A percentile compares a stretch with the other conserved stretches of the same genome.
phyloP scores from a whole-genome alignment of 2,888 invertebrate species.

The Gryllus longicercus region DNA sequence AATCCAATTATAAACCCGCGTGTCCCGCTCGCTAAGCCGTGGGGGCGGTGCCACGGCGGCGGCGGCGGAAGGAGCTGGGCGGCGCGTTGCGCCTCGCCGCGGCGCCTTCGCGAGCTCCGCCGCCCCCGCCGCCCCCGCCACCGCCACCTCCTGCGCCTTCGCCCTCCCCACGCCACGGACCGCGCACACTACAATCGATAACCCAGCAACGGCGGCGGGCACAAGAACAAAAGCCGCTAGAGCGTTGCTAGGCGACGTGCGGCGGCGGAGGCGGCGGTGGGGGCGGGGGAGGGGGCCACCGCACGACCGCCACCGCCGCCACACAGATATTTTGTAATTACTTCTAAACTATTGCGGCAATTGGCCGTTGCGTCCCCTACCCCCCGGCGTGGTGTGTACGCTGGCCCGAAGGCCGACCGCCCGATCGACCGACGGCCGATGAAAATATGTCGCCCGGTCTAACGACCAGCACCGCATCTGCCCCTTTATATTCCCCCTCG shows the following conservation, averaged over 20 bases:
- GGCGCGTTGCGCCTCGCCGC: background rate
- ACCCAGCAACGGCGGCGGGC: background rate
- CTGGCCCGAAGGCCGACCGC: no score
- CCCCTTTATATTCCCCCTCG: no score
- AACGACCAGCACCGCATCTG: no score
- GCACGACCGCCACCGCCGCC: no score
- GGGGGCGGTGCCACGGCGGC: background rate
- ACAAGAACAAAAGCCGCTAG: slow-evolving; percentile 10
- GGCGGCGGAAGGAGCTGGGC: background rate
- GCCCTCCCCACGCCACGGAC: background rate
- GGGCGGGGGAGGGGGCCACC: background rate
- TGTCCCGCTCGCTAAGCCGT: background rate
- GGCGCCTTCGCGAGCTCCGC: background rate
- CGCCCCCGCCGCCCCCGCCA: background rate
- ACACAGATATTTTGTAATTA: no score
- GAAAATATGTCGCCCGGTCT: no score
- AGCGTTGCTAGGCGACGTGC: background rate
- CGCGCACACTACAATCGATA: background rate
- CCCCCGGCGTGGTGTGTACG: no score
- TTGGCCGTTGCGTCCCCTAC: no score
- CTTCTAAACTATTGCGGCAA: no score
- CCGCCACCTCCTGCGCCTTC: background rate
- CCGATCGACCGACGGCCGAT: no score
- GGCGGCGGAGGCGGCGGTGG: background rate
- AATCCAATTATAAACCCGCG: slow-evolving; percentile 17